phyloP scores from a whole-genome alignment of 2,113 vertebrate genomes.

The Corvus hawaiiensis region DNA sequence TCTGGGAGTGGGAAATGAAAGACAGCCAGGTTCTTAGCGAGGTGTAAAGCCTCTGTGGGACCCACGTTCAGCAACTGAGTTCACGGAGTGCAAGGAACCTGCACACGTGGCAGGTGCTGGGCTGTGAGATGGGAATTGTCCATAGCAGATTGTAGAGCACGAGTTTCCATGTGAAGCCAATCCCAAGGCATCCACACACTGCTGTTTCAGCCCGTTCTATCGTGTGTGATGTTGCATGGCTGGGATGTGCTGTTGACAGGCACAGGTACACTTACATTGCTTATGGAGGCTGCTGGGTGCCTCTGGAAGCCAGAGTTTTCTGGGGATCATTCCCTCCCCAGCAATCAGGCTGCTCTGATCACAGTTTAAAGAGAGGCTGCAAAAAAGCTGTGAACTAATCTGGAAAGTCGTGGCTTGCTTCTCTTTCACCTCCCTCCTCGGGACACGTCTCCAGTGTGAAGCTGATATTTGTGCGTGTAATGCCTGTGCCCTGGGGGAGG shows the following conservation, averaged over 20 bases:
- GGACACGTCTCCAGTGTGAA: neutral
- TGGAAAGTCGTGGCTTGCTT: neutral
- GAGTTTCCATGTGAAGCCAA: neutral
- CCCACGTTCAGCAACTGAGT: neutral
- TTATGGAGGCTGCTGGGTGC: neutral
- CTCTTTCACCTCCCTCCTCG: neutral
- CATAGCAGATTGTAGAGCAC: rapidly evolving
- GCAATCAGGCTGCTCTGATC: neutral
- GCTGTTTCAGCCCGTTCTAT: neutral
- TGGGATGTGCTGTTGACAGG: neutral
- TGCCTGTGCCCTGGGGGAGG: neutral
- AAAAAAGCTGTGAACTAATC: neutral
- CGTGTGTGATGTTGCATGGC: neutral
- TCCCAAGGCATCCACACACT: neutral
- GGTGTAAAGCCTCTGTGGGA: neutral
- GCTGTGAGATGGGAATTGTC: neutral
- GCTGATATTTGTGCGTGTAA: neutral
- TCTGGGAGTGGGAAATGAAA: neutral
- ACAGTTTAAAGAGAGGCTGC: neutral
- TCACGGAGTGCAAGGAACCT: neutral
- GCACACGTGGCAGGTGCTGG: neutral
- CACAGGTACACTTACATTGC: no score
- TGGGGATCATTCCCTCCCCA: neutral
- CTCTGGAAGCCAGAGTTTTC: neutral
- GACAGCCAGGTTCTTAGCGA: neutral